Evolutionary conservation across 2,113 vertebrate species (phyloP), one percentile per base, ranked within the genome.

Genomic region (Spilogale gracilis): DNA sequence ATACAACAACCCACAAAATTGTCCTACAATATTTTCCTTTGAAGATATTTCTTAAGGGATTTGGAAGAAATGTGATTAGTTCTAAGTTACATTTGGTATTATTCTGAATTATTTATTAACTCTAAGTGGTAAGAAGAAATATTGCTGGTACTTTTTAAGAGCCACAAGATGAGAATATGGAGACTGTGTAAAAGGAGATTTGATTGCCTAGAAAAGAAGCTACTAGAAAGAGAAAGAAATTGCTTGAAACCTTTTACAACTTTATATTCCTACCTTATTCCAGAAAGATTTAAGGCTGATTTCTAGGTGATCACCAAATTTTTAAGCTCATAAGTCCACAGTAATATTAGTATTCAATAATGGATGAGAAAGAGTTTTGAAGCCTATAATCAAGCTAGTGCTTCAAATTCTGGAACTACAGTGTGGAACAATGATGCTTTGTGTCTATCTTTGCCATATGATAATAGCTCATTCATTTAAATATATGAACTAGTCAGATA

Each of bases 31-130:
- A 92, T 95, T 93, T 89, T 88, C 56, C 95, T 81, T 50, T 0
- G 43, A 83, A 81, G 84, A 91, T 60, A 27, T 27, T 52, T 65
- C 86, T 89, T 48, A 76, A 93, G 11, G 20, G 67, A 88, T 60
- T 25, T 43, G 61, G 93, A 92, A 83, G 50, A 43, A 52, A 71
- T 92, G 95, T 74, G 20, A 45, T 78, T 48, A 6, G 18, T 89
- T 43, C 76, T 95, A 21, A 18, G 90, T 95, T 94, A 89, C 76
- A 94, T 74, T 78, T n/a, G 71, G 0, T 96, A 92, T 93, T 91
- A 89, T 86, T 91, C 69, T 96, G 95, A 98, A 98, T 98, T 96
- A 98, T 97, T 98, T 98, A 98, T 97, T 96, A 83, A 74, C 95
- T 95, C 74, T 93, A 96, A 98, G 87, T 74, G 90, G 88, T 89